phyloP scores from a whole-genome alignment of 2,888 invertebrate species.

The Chrysomela aeneicollis region DNA sequence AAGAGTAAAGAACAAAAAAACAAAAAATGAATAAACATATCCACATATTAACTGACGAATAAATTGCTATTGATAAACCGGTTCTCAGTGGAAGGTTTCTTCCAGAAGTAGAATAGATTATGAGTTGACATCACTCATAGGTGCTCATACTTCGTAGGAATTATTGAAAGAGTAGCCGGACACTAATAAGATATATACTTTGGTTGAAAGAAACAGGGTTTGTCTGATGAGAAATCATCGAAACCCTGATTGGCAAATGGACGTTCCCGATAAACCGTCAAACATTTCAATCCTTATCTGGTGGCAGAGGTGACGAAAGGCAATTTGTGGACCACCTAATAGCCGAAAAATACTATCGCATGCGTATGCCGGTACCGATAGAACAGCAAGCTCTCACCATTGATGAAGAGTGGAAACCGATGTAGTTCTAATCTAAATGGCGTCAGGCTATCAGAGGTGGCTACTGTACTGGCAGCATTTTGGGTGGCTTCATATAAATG shows the following conservation, averaged over 20 bases:
- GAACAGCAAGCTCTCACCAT: slow-evolving; percentile 42
- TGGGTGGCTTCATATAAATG: slow-evolving; percentile 51
- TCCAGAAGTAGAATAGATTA: too few species aligned
- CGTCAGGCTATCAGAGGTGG: slow-evolving; percentile 44
- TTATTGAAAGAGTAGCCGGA: too few species aligned
- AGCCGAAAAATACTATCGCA: slow-evolving; percentile 31
- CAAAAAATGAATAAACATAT: too few species aligned
- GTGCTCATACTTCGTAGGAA: too few species aligned
- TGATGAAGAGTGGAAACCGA: slow-evolving; percentile 51
- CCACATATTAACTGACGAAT: too few species aligned
- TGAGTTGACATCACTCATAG: too few species aligned
- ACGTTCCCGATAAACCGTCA: slow-evolving; percentile 2
- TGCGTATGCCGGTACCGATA: slow-evolving; percentile 30
- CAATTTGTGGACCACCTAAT: slow-evolving; percentile 41
- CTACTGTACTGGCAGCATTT: slow-evolving; percentile 50
- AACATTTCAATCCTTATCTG: slow-evolving; percentile 27
- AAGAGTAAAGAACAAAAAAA: too few species aligned
- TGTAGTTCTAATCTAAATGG: slow-evolving; percentile 52
- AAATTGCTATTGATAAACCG: too few species aligned
- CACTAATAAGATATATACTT: too few species aligned
- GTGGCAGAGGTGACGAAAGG: slow-evolving; percentile 31
- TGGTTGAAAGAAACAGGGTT: background rate
- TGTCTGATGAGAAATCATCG: background rate
- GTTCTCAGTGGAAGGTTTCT: too few species aligned
- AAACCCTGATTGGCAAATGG: background rate